Evolutionary conservation across 2,113 vertebrate genomes (phyloP).

Genomic region (Donacobius atricapilla): DNA sequence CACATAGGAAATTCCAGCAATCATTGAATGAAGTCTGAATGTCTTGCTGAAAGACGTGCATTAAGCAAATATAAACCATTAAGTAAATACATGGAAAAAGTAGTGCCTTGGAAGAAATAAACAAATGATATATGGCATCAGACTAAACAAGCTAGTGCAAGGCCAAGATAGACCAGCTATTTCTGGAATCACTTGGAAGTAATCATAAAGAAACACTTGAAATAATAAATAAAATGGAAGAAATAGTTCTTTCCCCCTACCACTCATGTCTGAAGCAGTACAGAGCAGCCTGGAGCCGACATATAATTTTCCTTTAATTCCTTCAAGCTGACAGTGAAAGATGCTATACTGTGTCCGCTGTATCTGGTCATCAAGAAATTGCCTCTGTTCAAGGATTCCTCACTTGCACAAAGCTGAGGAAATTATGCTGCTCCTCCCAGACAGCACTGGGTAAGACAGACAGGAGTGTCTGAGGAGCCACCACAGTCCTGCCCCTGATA

Average conservation of each 20-base stretch:
- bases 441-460: rapidly evolving
- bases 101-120: not conserved
- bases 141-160: slow-evolving; percentile 12
- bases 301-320: not conserved
- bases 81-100: not conserved
- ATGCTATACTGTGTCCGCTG: not conserved
- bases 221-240: not conserved
- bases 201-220: not conserved
- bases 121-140: not conserved
- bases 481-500: not conserved
- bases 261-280: not conserved
- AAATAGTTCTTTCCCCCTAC: not conserved
- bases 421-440: not conserved
- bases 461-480: not conserved
- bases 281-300: not conserved
- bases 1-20: not conserved
- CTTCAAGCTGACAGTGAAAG: not conserved
- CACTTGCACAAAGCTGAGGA: not conserved
- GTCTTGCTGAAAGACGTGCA: not conserved
- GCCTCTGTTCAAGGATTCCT: not conserved
- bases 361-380: not conserved
- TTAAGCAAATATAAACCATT: not conserved
- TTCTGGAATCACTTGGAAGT: not conserved
- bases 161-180: not conserved
- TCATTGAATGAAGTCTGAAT: not conserved